Evolutionary conservation across 2,113 vertebrate genomes (phyloP), one percentile per base, ranked within the genome.

Genomic region (Euleptes europaea): DNA sequence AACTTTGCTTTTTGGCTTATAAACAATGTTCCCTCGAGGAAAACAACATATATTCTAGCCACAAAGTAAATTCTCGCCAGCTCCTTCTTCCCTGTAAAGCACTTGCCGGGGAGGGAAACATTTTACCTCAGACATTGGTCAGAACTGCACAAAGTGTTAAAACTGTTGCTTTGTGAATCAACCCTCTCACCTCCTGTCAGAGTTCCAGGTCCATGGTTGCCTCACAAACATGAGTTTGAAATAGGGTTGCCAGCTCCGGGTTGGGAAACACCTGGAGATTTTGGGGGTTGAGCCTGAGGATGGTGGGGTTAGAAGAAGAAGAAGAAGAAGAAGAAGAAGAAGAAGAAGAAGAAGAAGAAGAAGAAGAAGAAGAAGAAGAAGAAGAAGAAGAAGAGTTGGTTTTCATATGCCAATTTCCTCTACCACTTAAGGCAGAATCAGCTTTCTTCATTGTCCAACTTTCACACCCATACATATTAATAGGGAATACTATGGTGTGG

Each of bases 1-100:
- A 66, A 77, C 69, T 1, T 19, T 0, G 60, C 38, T 91, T 84
- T 88, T 80, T 84, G 65, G 49, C 66, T 86, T 69, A 14, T 13
- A 83, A 23, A 60, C 57, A 60, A 86, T 82, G 80, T 91, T 88
- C 77, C 23, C 81, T 77, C 76, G 1, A 78, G 65, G 40, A 38
- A 78, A 60, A 84, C 66, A 44, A 19, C 28, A 33, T 6, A 10
- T 28, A 35, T 21, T 72, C 12, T 51, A 38, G 14, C 51, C 54
- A 51, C 71, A 8, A 78, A 44, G 28, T 33, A 31, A 84, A 40
- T 12, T 23, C 35, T 40, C 13, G 57, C 5, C 35, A 14, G 11
- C 9, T 5, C 3, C 40, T 42, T n/a, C 19, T 60, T 15, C 1
- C 51, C 33, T 79, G 51, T 7, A 79, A 72, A 72, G 38, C 14